Conservation (phyloP, 2,888 invertebrate species). For the Dryobota labecula region DNA sequence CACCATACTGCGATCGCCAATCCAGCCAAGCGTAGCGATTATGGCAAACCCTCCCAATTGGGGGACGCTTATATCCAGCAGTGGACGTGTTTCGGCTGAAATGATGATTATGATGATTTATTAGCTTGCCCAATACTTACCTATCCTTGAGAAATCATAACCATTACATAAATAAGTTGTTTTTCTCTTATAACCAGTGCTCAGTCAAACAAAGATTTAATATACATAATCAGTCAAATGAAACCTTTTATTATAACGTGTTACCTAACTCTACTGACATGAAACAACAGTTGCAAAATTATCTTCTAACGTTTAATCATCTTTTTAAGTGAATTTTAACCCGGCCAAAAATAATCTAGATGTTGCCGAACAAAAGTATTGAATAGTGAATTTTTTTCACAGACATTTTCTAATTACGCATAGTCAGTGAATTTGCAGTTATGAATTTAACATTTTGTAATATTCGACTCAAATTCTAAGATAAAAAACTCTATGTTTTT, state of each 20-base stretch:
- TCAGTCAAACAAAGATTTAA: slow-evolving; percentile 22
- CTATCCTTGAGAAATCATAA: not conserved
- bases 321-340: slow-evolving; percentile 39
- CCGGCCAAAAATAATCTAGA: slow-evolving; percentile 51
- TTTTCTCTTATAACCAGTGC: not conserved
- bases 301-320: slow-evolving; percentile 11
- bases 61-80: no score
- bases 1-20: no score
- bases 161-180: not conserved
- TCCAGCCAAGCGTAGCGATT: no score
- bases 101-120: no score
- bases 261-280: slow-evolving; percentile 28
- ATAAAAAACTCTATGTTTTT: slow-evolving; percentile 30
- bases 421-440: slow-evolving; percentile 37
- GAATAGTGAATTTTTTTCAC: slow-evolving; percentile 46
- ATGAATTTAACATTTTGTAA: slow-evolving; percentile 53
- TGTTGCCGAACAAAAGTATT: slow-evolving; percentile 46
- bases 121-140: not conserved
- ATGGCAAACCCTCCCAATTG: no score
- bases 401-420: slow-evolving; percentile 36
- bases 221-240: slow-evolving; percentile 33
- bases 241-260: slow-evolving; percentile 4
- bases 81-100: no score
- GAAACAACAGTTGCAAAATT: slow-evolving; percentile 25
- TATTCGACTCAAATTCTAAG: slow-evolving; percentile 19